Conservation (phyloP, 2,113 vertebrate species). For the Recurvirostra avosetta region DNA sequence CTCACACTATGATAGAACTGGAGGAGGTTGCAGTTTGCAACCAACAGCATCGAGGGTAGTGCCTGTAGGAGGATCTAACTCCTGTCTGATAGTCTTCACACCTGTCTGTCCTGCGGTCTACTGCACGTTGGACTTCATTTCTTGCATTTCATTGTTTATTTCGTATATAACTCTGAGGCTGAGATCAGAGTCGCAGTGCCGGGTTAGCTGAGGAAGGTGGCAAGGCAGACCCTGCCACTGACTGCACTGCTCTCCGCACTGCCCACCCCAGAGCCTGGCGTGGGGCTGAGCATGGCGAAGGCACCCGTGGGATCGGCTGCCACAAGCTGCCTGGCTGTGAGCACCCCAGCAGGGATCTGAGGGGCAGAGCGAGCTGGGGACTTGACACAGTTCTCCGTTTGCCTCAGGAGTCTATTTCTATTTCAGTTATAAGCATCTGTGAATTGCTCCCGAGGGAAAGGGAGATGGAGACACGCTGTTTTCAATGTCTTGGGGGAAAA, state of each 20-base stretch:
- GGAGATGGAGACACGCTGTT: background rate
- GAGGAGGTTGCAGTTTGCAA: background rate
- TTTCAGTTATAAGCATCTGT: background rate
- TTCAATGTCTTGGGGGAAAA: background rate
- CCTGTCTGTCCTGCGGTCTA: background rate
- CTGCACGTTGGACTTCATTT: accelerated
- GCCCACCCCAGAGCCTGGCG: accelerated
- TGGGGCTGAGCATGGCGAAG: background rate
- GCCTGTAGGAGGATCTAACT: background rate
- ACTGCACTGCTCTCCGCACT: accelerated
- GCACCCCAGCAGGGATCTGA: background rate
- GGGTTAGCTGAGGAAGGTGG: background rate
- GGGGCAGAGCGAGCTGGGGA: background rate
- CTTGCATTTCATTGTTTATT: background rate
- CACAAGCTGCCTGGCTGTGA: background rate
- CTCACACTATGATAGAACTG: background rate
- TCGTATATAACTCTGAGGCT: background rate
- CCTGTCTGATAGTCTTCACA: background rate
- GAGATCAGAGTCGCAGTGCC: accelerated
- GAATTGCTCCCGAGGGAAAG: background rate
- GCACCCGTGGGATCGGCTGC: accelerated
- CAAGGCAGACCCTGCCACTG: background rate
- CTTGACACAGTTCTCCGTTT: background rate
- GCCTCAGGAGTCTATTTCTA: background rate
- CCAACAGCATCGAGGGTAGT: background rate